Evolutionary conservation across 2,113 vertebrate species (phyloP).

Genomic region (Limanda limanda): DNA sequence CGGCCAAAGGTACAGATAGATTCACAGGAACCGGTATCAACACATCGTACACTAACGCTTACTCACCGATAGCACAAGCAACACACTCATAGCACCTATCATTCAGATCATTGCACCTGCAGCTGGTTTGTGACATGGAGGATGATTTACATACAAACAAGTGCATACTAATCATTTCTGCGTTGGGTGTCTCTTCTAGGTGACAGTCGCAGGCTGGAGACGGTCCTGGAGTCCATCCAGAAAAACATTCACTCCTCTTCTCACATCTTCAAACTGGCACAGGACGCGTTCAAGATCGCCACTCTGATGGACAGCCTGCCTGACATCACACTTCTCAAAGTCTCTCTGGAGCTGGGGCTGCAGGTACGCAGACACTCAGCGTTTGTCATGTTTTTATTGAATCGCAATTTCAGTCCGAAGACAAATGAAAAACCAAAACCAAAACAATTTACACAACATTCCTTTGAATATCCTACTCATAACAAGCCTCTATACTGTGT

Average conservation of each 20-base stretch:
- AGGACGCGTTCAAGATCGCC: slow-evolving; percentile 98
- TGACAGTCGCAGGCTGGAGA: slow-evolving; percentile 94
- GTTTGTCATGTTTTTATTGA: background rate
- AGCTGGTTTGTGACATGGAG: no score
- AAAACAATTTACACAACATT: background rate
- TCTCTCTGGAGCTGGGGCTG: slow-evolving; percentile 96
- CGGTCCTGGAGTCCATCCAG: slow-evolving; percentile 97
- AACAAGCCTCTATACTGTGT: background rate
- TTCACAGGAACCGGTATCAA: background rate
- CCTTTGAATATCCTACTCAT: no score
- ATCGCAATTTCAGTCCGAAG: background rate
- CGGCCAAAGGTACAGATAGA: slow-evolving; percentile 89
- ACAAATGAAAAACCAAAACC: background rate
- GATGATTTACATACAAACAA: no score
- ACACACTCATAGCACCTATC: no score
- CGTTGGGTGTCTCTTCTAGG: slow-evolving; percentile 77
- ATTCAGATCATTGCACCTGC: no score
- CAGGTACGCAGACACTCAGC: slow-evolving; percentile 83
- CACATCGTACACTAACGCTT: background rate
- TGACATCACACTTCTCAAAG: slow-evolving; percentile 96
- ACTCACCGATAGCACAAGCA: no score
- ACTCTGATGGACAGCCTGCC: slow-evolving; percentile 94
- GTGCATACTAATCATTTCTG: background rate
- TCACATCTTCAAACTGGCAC: slow-evolving; percentile 97
- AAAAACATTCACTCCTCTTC: slow-evolving; percentile 98